Percentiles rank a stretch among this genome's conserved stretches.
Conservation (phyloP, 2,113 vertebrate genomes). For the Tachysurus vachellii region DNA sequence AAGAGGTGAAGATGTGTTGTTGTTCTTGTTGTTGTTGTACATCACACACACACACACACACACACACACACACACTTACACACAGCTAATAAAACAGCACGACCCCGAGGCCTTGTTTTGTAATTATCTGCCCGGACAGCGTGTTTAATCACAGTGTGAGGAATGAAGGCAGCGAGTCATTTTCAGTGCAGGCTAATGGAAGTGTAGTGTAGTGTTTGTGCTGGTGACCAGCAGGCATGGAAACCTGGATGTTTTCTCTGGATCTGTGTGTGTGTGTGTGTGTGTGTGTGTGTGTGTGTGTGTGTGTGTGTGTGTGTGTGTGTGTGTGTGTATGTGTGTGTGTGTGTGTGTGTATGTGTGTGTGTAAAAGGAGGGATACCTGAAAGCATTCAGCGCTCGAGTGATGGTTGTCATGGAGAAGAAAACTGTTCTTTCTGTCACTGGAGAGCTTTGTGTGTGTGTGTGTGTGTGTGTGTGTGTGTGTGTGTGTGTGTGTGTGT, state of each 20-base stretch:
- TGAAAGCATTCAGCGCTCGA: background rate
- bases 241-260: background rate
- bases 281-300: background rate
- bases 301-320: conserved; percentile 1
- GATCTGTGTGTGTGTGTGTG: background rate
- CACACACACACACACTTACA: conserved; percentile 14
- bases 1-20: background rate
- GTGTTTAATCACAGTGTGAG: conserved; percentile 36
- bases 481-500: background rate
- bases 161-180: conserved; percentile 21
- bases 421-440: background rate
- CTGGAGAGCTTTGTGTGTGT: background rate
- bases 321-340: conserved; percentile 1
- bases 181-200: conserved; percentile 27
- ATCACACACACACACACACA: conserved; percentile 18
- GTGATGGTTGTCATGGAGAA: conserved; percentile 30
- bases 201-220: background rate
- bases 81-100: background rate
- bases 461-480: conserved; percentile 3
- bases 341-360: conserved; percentile 23
- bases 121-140: conserved; percentile 29
- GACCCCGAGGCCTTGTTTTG: conserved; percentile 26
- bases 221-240: background rate
- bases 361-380: background rate
- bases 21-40: background rate